phyloP scores from a whole-genome alignment of 1,140 invertebrate genomes.

The Zelostemma sp. region DNA sequence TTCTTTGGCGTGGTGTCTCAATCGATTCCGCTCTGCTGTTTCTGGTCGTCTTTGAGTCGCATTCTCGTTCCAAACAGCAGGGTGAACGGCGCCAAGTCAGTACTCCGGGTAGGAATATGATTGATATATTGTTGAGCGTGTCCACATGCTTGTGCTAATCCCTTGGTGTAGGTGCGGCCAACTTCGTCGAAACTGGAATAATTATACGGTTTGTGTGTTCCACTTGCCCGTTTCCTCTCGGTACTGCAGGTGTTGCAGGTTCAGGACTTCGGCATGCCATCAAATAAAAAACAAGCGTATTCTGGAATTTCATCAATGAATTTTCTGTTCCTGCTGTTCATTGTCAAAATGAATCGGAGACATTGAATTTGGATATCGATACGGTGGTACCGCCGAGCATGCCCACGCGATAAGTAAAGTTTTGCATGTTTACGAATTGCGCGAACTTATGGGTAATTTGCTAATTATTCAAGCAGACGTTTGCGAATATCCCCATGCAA shows the following conservation, averaged over 20 bases:
- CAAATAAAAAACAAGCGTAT: conserved; percentile 69
- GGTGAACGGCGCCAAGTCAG: conserved; percentile 50
- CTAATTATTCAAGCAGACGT: conserved; percentile 79
- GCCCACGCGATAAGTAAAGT: conserved; percentile 72
- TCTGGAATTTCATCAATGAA: conserved; percentile 69
- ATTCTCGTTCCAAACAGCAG: conserved; percentile 37
- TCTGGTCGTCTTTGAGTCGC: conserved; percentile 17
- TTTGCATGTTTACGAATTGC: conserved; percentile 75
- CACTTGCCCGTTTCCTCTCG: conserved; percentile 63
- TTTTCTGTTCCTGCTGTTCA: conserved; percentile 69
- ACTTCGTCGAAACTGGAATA: conserved; percentile 48
- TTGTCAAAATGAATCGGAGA: conserved; percentile 72
- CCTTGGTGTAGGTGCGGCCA: conserved; percentile 40
- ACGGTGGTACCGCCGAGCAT: conserved; percentile 67
- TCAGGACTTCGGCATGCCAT: conserved; percentile 69
- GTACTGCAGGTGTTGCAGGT: too few relatives aligned
- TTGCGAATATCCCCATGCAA: conserved; percentile 78
- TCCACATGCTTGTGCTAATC: conserved; percentile 53
- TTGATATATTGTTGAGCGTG: conserved; percentile 53
- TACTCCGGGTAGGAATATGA: conserved; percentile 52
- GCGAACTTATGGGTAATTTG: conserved; percentile 76
- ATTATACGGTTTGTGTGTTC: conserved; percentile 57
- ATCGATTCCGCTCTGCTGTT: too few relatives aligned
- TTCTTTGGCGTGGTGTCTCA: too few relatives aligned
- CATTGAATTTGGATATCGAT: conserved; percentile 68